Percentiles rank a stretch among this genome's conserved stretches.
phyloP scores from a whole-genome alignment of 1,140 invertebrate genomes.

The Lepidotrigona ventralis region DNA sequence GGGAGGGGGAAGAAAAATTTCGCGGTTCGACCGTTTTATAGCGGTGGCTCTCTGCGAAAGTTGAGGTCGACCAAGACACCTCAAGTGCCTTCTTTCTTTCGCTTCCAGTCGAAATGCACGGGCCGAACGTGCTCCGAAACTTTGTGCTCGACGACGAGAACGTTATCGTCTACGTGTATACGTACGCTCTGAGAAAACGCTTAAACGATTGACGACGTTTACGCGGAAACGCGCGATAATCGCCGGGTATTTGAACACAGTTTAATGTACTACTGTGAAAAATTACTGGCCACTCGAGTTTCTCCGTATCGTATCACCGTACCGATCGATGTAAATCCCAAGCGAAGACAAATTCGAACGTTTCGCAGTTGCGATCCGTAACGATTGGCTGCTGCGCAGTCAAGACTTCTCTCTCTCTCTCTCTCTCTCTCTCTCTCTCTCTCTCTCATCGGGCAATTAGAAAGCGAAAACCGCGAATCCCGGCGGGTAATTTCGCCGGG shows the following conservation, averaged over 20 bases:
- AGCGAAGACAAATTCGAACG: not conserved
- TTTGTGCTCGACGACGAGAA: not conserved
- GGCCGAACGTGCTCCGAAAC: not conserved
- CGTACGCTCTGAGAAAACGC: not conserved
- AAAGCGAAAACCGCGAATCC: constrained; percentile 21
- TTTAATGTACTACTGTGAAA: not conserved
- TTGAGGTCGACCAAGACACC: not conserved
- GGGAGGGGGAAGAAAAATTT: constrained; percentile 12
- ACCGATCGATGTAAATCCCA: not conserved
- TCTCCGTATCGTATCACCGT: not conserved
- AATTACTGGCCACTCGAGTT: not conserved
- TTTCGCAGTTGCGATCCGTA: too few relatives aligned
- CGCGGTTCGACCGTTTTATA: not conserved
- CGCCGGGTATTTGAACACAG: not conserved
- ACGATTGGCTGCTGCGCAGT: not conserved
- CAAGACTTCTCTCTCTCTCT: too few relatives aligned
- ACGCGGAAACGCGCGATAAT: not conserved
- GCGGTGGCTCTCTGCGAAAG: not conserved
- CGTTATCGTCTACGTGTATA: not conserved
- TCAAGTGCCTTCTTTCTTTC: too few relatives aligned
- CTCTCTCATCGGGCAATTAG: constrained; percentile 17
- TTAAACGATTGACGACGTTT: not conserved
- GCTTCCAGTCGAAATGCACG: not conserved
- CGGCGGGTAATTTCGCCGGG: not conserved
- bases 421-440: too few relatives aligned